Evolutionary conservation across 2,888 invertebrate genomes (phyloP).

Genomic region (Bombylius major): DNA sequence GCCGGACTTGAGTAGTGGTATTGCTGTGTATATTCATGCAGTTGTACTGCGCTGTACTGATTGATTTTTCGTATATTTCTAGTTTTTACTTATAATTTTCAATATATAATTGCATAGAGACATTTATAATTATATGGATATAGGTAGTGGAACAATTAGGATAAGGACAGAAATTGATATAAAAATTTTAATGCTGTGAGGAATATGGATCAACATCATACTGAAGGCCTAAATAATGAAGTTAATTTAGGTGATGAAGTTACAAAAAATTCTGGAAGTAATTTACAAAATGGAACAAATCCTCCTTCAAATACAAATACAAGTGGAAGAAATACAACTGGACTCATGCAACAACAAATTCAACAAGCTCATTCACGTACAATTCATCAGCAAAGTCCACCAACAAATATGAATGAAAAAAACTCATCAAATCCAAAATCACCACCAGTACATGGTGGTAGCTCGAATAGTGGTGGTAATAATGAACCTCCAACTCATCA

Average conservation of each 20-base stretch:
- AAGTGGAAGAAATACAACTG: conserved; percentile 8
- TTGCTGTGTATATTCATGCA: conserved; percentile 17
- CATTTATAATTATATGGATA: background rate
- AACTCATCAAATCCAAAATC: conserved; percentile 9
- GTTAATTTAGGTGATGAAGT: conserved; percentile 9
- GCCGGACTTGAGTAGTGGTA: conserved; percentile 15
- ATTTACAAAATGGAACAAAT: conserved; percentile 21
- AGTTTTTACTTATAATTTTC: background rate
- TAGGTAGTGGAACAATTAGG: background rate
- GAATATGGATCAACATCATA: conserved; percentile 23
- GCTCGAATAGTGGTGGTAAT: conserved; percentile 4
- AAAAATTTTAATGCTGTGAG: background rate
- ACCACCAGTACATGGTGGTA: conserved; percentile 7
- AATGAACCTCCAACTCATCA: conserved; percentile 9
- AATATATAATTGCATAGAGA: background rate
- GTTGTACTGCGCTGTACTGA: conserved; percentile 19
- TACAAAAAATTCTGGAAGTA: conserved; percentile 12
- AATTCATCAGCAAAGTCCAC: conserved; percentile 22
- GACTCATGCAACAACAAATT: conserved; percentile 25
- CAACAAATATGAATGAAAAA: conserved; percentile 10
- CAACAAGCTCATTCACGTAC: conserved; percentile 13
- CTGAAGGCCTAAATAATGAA: conserved; percentile 20
- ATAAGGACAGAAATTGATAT: background rate
- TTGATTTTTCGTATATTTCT: conserved; percentile 14
- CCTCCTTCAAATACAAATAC: conserved; percentile 9